phyloP scores from a whole-genome alignment of 2,113 vertebrate species.

The Leucopsar rothschildi region DNA sequence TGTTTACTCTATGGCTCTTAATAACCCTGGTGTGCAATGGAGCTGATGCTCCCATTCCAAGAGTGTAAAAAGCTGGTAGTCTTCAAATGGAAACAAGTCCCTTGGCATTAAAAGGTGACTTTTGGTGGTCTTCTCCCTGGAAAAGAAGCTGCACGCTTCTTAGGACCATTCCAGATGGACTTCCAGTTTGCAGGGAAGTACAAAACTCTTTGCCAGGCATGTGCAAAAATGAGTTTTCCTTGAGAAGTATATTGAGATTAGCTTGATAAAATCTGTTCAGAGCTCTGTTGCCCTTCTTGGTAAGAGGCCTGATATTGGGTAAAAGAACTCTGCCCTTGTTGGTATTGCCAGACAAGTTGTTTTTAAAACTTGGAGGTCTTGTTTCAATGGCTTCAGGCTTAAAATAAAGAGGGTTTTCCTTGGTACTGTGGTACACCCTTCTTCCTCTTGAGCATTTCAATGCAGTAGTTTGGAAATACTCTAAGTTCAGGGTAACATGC shows the following conservation, averaged over 20 bases:
- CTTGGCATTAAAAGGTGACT: not conserved
- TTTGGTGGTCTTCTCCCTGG: not conserved
- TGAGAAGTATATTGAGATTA: not conserved
- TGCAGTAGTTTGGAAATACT: conserved; percentile 37
- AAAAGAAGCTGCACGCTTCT: rapidly evolving
- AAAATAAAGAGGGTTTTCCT: not conserved
- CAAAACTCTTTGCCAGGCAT: not conserved
- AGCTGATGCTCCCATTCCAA: rapidly evolving
- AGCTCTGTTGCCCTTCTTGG: not conserved
- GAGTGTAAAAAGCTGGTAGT: not conserved
- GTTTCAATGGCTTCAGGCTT: not conserved
- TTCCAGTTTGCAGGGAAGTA: not conserved
- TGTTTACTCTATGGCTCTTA: rapidly evolving
- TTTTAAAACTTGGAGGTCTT: not conserved
- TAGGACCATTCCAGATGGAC: rapidly evolving
- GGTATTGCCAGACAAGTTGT: not conserved
- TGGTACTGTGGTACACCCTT: not conserved
- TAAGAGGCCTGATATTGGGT: not conserved
- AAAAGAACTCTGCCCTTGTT: not conserved
- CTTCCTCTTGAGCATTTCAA: conserved; percentile 34
- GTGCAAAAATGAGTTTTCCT: not conserved
- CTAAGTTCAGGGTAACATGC: not conserved
- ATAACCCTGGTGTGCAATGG: rapidly evolving
- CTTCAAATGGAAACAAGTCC: not conserved
- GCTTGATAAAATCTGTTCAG: not conserved